phyloP scores from a whole-genome alignment of 2,797 vertebrate species.

The Odontamblyopus rebecca region DNA sequence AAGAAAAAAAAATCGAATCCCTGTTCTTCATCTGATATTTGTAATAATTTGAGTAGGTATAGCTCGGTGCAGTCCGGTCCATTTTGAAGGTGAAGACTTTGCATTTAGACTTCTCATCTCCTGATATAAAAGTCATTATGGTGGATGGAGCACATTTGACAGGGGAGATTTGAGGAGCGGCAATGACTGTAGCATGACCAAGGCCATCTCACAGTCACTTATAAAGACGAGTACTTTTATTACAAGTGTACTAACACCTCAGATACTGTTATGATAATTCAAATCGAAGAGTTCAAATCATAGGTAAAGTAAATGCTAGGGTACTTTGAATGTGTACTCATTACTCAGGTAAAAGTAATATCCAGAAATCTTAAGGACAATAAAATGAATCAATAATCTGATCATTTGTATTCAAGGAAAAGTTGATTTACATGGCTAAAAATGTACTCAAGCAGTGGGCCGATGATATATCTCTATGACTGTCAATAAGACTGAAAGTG shows the following conservation, averaged over 20 bases:
- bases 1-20: not conserved
- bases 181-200: not conserved
- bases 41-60: not conserved
- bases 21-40: not conserved
- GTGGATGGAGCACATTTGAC: conserved; percentile 3
- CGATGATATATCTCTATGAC: too few relatives aligned
- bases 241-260: not conserved
- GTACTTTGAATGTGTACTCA: too few relatives aligned
- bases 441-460: too few relatives aligned
- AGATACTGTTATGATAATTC: not conserved
- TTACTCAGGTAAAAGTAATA: too few relatives aligned
- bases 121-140: conserved; percentile 12
- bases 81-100: not conserved
- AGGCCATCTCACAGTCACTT: not conserved
- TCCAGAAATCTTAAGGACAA: too few relatives aligned
- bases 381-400: too few relatives aligned
- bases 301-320: too few relatives aligned
- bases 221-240: not conserved
- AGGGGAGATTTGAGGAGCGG: conserved; percentile 5
- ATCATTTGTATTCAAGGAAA: too few relatives aligned
- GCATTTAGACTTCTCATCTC: conserved; percentile 4
- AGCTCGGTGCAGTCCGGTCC: not conserved
- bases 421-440: too few relatives aligned
- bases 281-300: too few relatives aligned
- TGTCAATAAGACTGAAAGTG: too few relatives aligned